Base-by-base conservation (phyloP, 2,113 vertebrate genomes). In the Patagioenas fasciata region DNA sequence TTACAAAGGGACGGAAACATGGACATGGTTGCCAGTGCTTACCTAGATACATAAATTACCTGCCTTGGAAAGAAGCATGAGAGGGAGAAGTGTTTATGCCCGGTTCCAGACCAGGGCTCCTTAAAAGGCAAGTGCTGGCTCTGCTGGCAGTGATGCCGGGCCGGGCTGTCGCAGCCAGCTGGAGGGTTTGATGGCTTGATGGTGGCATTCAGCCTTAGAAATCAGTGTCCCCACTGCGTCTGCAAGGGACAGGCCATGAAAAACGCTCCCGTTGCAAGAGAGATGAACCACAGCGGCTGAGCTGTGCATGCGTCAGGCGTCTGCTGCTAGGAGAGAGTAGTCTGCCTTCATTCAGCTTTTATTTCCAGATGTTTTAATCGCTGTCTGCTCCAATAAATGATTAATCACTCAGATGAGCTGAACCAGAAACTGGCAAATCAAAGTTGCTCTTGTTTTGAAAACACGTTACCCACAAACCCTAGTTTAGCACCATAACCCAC, bases 21-120 rank as follows among this genome's bases (percentile, higher is more conserved):
- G 77, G 92, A 87, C 73, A 13, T 10, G 31, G 73, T 32, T 93
- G 70, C 91, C 86, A 82, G 70, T 34, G 65, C 93, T 93, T 70
- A 96, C 92, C 88, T 93, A 96, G 66, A 34, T 21, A 57, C 40
- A 94, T 94, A 85, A 96, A 94, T 91, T 94, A 93, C 78, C 50
- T 93, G 73, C 36, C 42, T 50, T 75, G 86, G 54, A 85, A 95
- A 61, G 51, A 29, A 81, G 80, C 26, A 15, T 20, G 61, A 67
- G 75, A 69, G 17, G 36, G 25, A 47, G 32, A 85, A 88, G 42
- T 36, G 70, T 82, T 94, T 89, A 82, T 87, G 86, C 31, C 36
- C 4, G 2, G 40, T 40, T 66, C 53, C 80, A 34, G 44, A 72
- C 25, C 51, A 69, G 50, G 62, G 40, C 48, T 83, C 92, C 92